Evolutionary conservation across 2,888 invertebrate genomes (phyloP).

Genomic region (Frankliniella fusca): DNA sequence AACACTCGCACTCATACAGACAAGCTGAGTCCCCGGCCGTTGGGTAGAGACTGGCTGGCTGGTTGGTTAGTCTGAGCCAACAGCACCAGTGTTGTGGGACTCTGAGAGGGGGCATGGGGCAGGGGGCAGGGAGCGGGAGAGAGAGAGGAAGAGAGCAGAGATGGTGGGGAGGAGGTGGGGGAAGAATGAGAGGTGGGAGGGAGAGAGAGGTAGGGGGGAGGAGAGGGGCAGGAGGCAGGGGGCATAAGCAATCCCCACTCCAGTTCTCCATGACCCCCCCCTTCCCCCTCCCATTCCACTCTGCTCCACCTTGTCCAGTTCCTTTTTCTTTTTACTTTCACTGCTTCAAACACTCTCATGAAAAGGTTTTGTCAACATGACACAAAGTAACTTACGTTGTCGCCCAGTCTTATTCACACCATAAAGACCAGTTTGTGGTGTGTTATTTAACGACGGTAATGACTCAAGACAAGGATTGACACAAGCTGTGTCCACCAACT

Average conservation of each 20-base stretch:
- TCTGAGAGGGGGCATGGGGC: not conserved
- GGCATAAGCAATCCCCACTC: slow-evolving; percentile 17
- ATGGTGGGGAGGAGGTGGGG: not conserved
- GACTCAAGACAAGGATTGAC: too few species aligned
- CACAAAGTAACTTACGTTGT: not conserved
- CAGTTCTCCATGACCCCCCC: not conserved
- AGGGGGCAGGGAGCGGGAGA: not conserved
- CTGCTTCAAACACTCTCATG: slow-evolving; percentile 10
- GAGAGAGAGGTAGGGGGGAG: not conserved
- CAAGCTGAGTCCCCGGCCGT: slow-evolving; percentile 3
- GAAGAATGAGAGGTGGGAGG: not conserved
- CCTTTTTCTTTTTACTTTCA: slow-evolving; percentile 25
- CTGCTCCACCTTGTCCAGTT: not conserved
- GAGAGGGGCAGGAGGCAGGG: not conserved
- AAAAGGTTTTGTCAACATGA: not conserved
- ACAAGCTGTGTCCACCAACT: too few species aligned
- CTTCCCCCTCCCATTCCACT: not conserved
- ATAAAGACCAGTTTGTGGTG: too few species aligned
- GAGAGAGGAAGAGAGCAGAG: not conserved
- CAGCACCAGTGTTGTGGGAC: slow-evolving; percentile 12
- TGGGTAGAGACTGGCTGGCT: slow-evolving; percentile 16
- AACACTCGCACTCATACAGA: slow-evolving; percentile 17
- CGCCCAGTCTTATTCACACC: too few species aligned
- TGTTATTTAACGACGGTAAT: too few species aligned
- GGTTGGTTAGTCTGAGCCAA: slow-evolving; percentile 3